These are phyloP conservation scores for Orbicella faveolata DNA, from an alignment of 64 coral and sea anemone genomes.

Conservation along the genomic window DNA sequence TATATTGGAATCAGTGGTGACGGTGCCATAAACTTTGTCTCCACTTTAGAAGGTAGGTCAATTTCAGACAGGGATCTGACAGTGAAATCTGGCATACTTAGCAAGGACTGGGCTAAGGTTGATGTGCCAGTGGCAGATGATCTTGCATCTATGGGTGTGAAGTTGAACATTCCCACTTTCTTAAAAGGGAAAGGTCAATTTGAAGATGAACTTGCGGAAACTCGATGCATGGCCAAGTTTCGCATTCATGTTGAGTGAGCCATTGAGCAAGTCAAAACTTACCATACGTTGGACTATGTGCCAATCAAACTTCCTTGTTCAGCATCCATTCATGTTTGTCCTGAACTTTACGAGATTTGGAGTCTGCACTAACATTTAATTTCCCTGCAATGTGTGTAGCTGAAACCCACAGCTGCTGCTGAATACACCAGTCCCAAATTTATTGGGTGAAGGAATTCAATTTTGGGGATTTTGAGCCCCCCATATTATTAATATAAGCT, in stretches of 20 bases:
- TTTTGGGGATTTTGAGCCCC: too few species aligned
- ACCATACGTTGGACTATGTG: conserved; percentile 57
- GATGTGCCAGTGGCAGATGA: conserved; percentile 55
- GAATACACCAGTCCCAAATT: too few species aligned
- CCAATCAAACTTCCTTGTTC: background rate
- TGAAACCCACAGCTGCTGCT: too few species aligned
- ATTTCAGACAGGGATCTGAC: conserved; percentile 29
- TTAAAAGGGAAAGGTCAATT: conserved; percentile 61
- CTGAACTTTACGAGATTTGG: too few species aligned
- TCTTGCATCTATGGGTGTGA: conserved; percentile 28
- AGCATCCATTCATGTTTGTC: too few species aligned
- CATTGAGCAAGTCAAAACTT: conserved; percentile 54
- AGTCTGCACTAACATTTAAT: too few species aligned
- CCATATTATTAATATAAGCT: too few species aligned
- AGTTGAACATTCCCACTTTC: conserved; percentile 43
- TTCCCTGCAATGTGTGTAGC: too few species aligned
- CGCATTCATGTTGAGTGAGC: conserved; percentile 58
- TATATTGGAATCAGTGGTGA: conserved; percentile 52
- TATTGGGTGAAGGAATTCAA: too few species aligned
- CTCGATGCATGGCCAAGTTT: conserved; percentile 43
- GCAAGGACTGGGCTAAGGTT: conserved; percentile 39
- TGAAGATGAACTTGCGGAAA: conserved; percentile 42
- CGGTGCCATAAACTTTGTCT: conserved; percentile 25
- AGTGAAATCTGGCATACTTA: conserved; percentile 25
- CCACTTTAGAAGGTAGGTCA: conserved; percentile 24